A percentile compares a stretch with the other conserved stretches of the same genome.
phyloP scores from a whole-genome alignment of 1,140 invertebrate genomes.

The Ylistrum balloti region DNA sequence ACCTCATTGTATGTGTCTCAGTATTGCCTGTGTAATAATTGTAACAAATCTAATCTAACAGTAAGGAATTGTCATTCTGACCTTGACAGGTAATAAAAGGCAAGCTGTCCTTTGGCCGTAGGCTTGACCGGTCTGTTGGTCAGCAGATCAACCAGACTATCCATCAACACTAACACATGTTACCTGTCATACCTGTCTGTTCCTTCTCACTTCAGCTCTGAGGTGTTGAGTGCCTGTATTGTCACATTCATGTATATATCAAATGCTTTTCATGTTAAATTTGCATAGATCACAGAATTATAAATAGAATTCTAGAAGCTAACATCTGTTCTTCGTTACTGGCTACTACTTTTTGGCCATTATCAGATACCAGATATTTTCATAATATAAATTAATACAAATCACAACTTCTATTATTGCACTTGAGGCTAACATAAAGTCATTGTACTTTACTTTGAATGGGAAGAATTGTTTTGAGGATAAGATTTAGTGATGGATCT shows the following conservation, averaged over 20 bases:
- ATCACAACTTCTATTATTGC: no score
- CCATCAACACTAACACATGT: slow-evolving; percentile 6
- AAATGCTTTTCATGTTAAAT: neutral
- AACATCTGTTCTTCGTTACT: no score
- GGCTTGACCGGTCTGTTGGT: neutral
- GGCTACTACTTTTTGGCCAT: no score
- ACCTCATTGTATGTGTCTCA: neutral
- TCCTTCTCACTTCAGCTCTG: neutral
- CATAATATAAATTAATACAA: no score
- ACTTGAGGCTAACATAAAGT: no score
- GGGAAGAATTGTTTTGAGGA: no score
- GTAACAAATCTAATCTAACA: no score
- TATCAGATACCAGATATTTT: no score
- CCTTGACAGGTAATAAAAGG: slow-evolving; percentile 29
- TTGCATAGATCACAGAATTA: no score
- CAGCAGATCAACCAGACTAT: neutral
- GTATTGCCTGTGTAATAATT: neutral
- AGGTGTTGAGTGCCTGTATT: neutral
- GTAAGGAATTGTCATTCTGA: neutral
- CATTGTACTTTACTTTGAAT: no score
- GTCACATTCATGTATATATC: neutral
- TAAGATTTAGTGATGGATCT: no score
- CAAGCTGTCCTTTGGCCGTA: neutral
- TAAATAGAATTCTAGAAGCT: no score
- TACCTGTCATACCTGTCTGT: neutral